phyloP scores from a whole-genome alignment of 2,797 vertebrate genomes.

The Neosilurus hyrtlii region DNA sequence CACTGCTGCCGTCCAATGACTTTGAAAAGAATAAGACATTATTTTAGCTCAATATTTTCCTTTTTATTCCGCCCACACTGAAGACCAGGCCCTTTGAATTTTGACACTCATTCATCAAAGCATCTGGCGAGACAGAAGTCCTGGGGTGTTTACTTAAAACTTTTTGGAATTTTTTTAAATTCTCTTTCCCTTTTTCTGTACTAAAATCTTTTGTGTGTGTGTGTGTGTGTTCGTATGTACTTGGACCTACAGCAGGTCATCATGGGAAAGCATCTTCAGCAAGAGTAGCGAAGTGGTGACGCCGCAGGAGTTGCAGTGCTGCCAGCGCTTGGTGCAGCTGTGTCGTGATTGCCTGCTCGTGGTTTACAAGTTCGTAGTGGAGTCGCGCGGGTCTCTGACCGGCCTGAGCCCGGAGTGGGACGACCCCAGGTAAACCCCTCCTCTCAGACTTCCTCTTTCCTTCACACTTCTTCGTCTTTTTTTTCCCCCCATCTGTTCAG shows the following conservation, averaged over 20 bases:
- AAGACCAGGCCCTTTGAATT: slow-evolving; percentile 63
- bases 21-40: slow-evolving; percentile 64
- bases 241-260: slow-evolving; percentile 75
- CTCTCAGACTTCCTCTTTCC: too few species aligned
- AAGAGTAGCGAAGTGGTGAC: slow-evolving; percentile 87
- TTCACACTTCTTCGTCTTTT: not conserved
- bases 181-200: not conserved
- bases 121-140: slow-evolving; percentile 28
- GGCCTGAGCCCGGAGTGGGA: slow-evolving; percentile 87
- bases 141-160: slow-evolving; percentile 9
- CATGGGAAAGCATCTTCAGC: slow-evolving; percentile 91
- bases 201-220: too few species aligned
- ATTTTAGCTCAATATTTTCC: slow-evolving; percentile 39
- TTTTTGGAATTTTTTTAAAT: not conserved
- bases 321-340: slow-evolving; percentile 90
- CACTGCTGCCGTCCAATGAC: slow-evolving; percentile 54
- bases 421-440: slow-evolving; percentile 82
- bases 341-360: slow-evolving; percentile 93
- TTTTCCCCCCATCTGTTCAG: slow-evolving; percentile 23
- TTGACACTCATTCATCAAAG: slow-evolving; percentile 24
- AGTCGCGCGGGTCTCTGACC: slow-evolving; percentile 83
- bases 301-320: slow-evolving; percentile 89
- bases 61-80: slow-evolving; percentile 46
- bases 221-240: slow-evolving; percentile 57
- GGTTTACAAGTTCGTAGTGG: slow-evolving; percentile 91